Evolutionary conservation across 2,888 invertebrate species (phyloP).

Genomic region (Nudaria mundana): DNA sequence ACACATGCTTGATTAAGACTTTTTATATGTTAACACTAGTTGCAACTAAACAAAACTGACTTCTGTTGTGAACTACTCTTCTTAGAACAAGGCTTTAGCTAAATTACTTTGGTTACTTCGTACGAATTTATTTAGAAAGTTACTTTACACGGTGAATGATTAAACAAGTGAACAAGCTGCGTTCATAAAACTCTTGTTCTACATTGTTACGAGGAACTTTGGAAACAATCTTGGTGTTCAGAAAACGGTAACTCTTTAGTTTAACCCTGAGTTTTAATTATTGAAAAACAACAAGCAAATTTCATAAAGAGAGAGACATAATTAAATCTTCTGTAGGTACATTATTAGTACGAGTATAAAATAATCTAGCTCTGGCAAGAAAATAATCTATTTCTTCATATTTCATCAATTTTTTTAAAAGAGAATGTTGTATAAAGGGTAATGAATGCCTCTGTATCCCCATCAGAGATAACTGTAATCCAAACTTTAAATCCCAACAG

Average conservation of each 20-base stretch:
- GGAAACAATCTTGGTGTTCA: conserved; percentile 37
- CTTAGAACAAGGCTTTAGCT: conserved; percentile 40
- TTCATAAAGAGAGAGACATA: neutral
- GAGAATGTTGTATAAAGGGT: no score
- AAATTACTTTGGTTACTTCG: conserved; percentile 41
- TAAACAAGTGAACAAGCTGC: conserved; percentile 46
- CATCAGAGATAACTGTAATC: no score
- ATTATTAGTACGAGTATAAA: no score
- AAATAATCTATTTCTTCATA: no score
- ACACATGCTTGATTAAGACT: no score
- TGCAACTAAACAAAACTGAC: neutral
- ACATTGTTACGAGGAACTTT: conserved; percentile 40
- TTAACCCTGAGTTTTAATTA: conserved; percentile 37
- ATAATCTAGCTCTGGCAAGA: no score
- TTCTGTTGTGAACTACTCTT: conserved; percentile 17
- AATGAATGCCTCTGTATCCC: no score
- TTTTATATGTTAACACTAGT: no score
- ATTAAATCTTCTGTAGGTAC: conserved; percentile 1
- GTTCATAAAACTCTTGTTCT: conserved; percentile 49
- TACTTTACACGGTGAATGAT: conserved; percentile 51
- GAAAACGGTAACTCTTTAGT: no score
- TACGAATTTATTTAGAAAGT: conserved; percentile 52
- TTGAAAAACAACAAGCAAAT: conserved; percentile 14
- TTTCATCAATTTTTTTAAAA: no score
- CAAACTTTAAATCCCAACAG: no score